A percentile compares a stretch with the other conserved stretches of the same genome.
Evolutionary conservation across 35 echinoderm and acorn worm species (phyloP).

Genomic region (Apostichopus japonicus): DNA sequence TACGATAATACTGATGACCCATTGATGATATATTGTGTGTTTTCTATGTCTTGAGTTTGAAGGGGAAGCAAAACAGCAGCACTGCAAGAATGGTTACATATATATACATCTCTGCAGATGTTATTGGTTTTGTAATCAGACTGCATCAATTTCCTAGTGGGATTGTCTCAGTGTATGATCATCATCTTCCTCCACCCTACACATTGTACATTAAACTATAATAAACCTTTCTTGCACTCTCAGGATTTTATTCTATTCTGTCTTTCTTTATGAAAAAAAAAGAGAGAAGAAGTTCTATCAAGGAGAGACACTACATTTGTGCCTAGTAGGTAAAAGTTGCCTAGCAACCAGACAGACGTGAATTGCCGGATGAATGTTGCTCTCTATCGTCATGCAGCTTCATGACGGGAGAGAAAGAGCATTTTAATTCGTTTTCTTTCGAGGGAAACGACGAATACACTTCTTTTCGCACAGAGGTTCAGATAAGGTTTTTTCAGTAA

Average conservation of each 20-base stretch:
- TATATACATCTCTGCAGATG: no score
- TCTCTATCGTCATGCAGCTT: background rate
- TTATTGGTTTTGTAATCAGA: no score
- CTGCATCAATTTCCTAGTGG: no score
- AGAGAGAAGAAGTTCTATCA: background rate
- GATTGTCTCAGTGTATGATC: no score
- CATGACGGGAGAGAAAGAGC: background rate
- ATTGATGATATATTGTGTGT: no score
- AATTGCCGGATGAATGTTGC: constrained; percentile 7
- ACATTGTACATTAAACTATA: background rate
- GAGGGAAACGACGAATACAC: background rate
- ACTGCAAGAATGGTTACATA: no score
- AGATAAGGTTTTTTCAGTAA: background rate
- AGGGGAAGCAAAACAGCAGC: no score
- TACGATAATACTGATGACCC: no score
- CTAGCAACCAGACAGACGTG: background rate
- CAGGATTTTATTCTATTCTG: background rate
- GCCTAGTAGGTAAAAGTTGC: background rate
- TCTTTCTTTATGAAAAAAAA: background rate
- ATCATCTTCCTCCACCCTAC: background rate
- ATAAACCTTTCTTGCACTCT: background rate
- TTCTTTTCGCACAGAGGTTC: background rate
- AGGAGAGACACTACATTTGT: background rate
- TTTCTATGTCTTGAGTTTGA: no score
- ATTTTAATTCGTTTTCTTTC: background rate